Base-by-base conservation (phyloP, 2,113 vertebrate species). In the Triplophysa siluroides region DNA sequence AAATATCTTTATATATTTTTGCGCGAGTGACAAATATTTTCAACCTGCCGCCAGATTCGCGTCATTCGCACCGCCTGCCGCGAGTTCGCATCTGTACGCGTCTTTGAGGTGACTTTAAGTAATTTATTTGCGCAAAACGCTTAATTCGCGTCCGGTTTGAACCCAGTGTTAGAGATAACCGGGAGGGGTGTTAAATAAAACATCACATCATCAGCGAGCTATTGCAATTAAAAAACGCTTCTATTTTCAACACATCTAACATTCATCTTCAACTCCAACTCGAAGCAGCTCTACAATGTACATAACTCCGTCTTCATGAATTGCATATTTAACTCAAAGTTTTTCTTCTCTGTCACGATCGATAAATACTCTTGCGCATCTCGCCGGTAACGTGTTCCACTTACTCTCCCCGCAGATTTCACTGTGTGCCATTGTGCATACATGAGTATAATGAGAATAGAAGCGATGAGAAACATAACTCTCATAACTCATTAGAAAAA, bases 401-500 rank as follows among this genome's bases (percentile, higher is more conserved):
- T 61, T 13, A 10, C 72, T 8, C 63, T 78, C 70, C 61, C 56
- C 23, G n/a, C 52, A 8, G 63, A 68, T 75, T 78, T 41, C 33
- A 14, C n/a, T 45, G 50, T 21, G 52, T 70, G 73, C 69, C 56
- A 70, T 7, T 26, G 41, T 16, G 23, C 47, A 12, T 50, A 54
- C 19, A 60, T 81, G 73, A 77, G 43, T 12, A 45, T 45, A 45
- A 45, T 45, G 43, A 63, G 67, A 81, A 38, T 38, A 38, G 33
- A 38, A 6, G 33, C 33, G 33, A 38, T 38, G 33, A 38, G 33
- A 38, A 38, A 38, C 33, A 76, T 64, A 62, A 67, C 68, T 62
- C 52, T 62, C 72, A 78, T 78, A 78, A 78, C 29, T 61, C 43
- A 65, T 52, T 62, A 79, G 12, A 70, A 63, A 70, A 72, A 80